Base-by-base conservation (phyloP, 2,888 invertebrate species). In the Megalurothrips usitatus region DNA sequence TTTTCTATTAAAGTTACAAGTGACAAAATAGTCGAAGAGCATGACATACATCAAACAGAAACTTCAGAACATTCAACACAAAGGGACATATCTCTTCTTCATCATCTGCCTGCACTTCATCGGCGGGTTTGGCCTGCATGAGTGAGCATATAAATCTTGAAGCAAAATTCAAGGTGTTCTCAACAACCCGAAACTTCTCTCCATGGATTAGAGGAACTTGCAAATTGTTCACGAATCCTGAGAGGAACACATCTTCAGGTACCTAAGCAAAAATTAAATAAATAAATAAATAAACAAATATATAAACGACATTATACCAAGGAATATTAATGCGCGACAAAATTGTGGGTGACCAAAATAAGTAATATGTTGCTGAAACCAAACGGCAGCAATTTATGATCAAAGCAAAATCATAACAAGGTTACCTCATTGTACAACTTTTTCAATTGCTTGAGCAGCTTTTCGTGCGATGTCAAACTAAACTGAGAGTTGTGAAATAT, bases 91-190 rank as follows among this genome's bases (percentile, higher is more conserved):
- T 86, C 3, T 87, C 87, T 3, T 86, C 85, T 28, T 89, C 89
- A 43, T 90, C 89, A 9, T 86, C 86, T 75, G n/a, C 26, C 26
- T 10, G 90, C 78, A 89, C 88, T n/a, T 84, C 83, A 79, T 83
- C 82, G 1, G 83, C 83, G 8, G 82, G 80, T 9, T 83, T 78
- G 0, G 79, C 80, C 0, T 83, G 80, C 83, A 90, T 89, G 43
- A 92, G 88, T 0, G 91, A 90, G 1, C 91, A 89, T 79, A 92
- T 90, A 87, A 94, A 94, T 83, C 91, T 92, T 0, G 93, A 91
- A 43, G 92, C 91, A 88, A 94, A 95, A 82, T 92, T 89, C 1
- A 95, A 87, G 0, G 91, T 91, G 63, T 92, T 89, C 84, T 93
- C 92, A 0, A 94, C 92, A 84, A 90, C 90, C 12, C 91, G 90